Percentiles rank a stretch among this genome's conserved stretches.
phyloP scores from a whole-genome alignment of 2,113 vertebrate genomes.

The Amphiprion ocellaris region DNA sequence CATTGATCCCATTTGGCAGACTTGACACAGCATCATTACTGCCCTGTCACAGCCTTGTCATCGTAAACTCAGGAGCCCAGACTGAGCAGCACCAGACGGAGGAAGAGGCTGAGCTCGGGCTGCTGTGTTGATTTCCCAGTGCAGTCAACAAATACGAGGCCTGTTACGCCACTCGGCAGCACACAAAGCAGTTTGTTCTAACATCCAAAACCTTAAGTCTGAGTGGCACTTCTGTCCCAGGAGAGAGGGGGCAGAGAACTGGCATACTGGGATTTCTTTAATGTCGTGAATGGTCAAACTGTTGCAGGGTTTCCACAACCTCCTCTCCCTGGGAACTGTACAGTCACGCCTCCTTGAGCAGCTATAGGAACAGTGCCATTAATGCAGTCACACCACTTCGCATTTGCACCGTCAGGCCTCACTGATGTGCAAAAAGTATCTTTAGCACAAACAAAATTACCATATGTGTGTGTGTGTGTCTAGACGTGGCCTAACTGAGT shows the following conservation, averaged over 20 bases:
- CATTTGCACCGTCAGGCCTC: neutral
- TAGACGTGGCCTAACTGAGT: slow-evolving; percentile 34
- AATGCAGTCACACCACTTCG: neutral
- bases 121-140: neutral
- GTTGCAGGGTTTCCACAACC: slow-evolving; percentile 36
- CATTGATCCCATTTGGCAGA: slow-evolving; percentile 30
- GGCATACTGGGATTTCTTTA: slow-evolving; percentile 5
- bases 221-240: slow-evolving; percentile 28
- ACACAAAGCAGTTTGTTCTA: slow-evolving; percentile 32
- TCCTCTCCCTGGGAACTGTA: slow-evolving; percentile 40
- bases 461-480: slow-evolving; percentile 5
- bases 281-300: slow-evolving; percentile 33
- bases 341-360: slow-evolving; percentile 12
- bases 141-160: slow-evolving; percentile 17
- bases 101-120: neutral
- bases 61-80: slow-evolving; percentile 32
- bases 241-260: slow-evolving; percentile 10
- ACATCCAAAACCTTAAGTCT: slow-evolving; percentile 2
- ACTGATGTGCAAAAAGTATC: neutral
- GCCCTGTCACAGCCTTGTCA: slow-evolving; percentile 52
- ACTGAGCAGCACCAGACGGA: slow-evolving; percentile 41
- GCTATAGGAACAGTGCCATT: slow-evolving; percentile 13
- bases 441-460: slow-evolving; percentile 7
- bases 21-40: slow-evolving; percentile 27
- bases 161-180: neutral